Evolutionary conservation across 35 echinoderm and acorn worm genomes (phyloP).

Genomic region (Lytechinus variegatus): DNA sequence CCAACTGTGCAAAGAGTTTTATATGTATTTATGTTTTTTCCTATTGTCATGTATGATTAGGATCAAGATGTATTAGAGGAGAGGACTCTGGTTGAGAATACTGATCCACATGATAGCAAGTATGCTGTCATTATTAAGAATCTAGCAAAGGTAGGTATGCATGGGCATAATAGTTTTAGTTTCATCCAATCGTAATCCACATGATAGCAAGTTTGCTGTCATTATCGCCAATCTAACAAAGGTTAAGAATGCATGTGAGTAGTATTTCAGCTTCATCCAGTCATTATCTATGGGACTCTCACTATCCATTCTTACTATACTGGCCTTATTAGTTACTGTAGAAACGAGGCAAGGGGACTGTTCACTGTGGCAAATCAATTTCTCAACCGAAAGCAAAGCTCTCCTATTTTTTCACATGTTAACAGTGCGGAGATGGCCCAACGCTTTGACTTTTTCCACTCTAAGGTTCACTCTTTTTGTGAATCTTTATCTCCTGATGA

Average conservation of each 20-base stretch:
- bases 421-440: no score
- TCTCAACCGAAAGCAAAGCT: no score
- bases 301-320: neutral
- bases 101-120: constrained; percentile 49
- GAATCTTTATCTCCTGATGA: no score
- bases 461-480: no score
- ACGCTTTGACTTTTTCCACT: no score
- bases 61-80: constrained; percentile 83
- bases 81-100: constrained; percentile 62
- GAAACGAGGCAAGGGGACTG: no score
- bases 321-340: no score
- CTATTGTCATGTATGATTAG: constrained; percentile 30
- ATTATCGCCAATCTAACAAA: constrained; percentile 89
- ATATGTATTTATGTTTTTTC: neutral
- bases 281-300: neutral
- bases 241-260: constrained; percentile 50
- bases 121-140: constrained; percentile 87
- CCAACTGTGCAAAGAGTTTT: neutral
- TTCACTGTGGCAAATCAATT: no score
- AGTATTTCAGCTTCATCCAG: neutral
- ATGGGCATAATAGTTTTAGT: neutral
- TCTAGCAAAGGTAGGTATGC: constrained; percentile 78
- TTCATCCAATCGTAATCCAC: neutral
- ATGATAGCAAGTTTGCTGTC: constrained; percentile 68
- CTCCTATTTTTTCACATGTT: no score